Conservation (phyloP, 1,140 invertebrate species). For the Saccostrea glomerata region DNA sequence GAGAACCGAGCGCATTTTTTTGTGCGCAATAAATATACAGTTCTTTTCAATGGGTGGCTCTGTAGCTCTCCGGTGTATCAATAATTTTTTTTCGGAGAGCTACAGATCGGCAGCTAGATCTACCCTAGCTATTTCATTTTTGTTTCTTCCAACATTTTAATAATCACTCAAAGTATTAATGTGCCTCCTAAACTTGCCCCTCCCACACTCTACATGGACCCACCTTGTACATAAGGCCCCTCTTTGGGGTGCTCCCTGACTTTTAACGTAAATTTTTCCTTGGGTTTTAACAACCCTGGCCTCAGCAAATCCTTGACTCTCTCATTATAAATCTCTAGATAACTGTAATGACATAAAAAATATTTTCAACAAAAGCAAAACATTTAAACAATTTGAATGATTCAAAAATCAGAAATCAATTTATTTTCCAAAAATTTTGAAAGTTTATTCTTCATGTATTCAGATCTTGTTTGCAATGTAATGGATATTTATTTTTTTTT, state of each 20-base stretch:
- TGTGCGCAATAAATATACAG: too few relatives aligned
- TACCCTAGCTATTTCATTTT: too few relatives aligned
- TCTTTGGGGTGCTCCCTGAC: slow-evolving; percentile 78
- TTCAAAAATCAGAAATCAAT: neutral
- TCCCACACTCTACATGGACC: slow-evolving; percentile 8
- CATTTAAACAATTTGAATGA: neutral
- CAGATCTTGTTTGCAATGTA: neutral
- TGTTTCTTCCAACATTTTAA: too few relatives aligned
- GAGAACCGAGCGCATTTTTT: too few relatives aligned
- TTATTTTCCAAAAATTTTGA: neutral
- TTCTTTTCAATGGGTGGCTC: too few relatives aligned
- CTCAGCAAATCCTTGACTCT: slow-evolving; percentile 76
- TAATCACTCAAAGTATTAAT: too few relatives aligned
- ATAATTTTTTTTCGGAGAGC: too few relatives aligned
- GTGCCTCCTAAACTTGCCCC: too few relatives aligned
- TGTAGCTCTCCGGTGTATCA: too few relatives aligned
- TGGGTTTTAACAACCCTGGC: slow-evolving; percentile 53
- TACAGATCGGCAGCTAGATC: too few relatives aligned
- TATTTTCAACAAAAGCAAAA: neutral
- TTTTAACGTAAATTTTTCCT: slow-evolving; percentile 75
- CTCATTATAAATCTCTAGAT: slow-evolving; percentile 79
- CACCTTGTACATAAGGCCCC: slow-evolving; percentile 78
- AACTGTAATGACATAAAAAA: slow-evolving; percentile 64
- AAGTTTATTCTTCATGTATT: neutral
- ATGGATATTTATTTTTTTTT: neutral